Conservation (phyloP, 1,140 invertebrate genomes). For the Eumeta japonica region DNA sequence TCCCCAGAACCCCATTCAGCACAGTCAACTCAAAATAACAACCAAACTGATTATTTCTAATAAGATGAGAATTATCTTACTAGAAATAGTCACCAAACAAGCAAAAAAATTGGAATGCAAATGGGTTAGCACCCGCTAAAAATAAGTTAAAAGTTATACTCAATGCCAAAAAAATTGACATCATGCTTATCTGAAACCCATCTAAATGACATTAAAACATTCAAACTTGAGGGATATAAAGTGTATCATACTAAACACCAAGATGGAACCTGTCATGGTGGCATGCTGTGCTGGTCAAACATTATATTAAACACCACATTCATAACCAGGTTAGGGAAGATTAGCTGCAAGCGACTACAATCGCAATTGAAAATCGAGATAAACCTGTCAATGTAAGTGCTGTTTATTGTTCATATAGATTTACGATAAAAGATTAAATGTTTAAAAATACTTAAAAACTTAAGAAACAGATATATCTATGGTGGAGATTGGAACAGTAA, state of each 20-base stretch:
- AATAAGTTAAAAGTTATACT: constrained; percentile 1
- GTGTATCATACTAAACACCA: constrained; percentile 4
- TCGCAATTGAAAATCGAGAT: constrained; percentile 1
- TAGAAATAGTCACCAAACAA: no score
- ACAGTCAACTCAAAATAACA: no score
- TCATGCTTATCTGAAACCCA: constrained; percentile 7
- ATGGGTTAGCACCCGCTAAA: constrained; percentile 1
- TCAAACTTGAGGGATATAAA: constrained; percentile 2
- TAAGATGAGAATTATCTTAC: no score
- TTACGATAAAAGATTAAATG: not conserved
- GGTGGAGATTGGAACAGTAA: no score
- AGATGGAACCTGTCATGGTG: constrained; percentile 1
- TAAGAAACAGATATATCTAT: constrained; percentile 27
- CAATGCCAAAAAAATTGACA: constrained; percentile 1
- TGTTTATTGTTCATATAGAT: constrained; percentile 3
- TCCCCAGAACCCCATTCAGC: no score
- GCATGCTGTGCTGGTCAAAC: constrained; percentile 1
- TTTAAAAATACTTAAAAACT: constrained; percentile 4
- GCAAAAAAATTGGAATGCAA: constrained; percentile 8
- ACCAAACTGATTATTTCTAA: no score
- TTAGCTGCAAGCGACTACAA: constrained; percentile 3
- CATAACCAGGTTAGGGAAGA: not conserved
- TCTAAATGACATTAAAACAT: not conserved
- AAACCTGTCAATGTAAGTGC: not conserved
- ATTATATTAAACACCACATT: constrained; percentile 1